Percentiles rank a stretch among this genome's conserved stretches.
These are phyloP conservation scores for Monopis laevigella DNA, from an alignment of 2,888 invertebrate genomes.

Conservation along the genomic window DNA sequence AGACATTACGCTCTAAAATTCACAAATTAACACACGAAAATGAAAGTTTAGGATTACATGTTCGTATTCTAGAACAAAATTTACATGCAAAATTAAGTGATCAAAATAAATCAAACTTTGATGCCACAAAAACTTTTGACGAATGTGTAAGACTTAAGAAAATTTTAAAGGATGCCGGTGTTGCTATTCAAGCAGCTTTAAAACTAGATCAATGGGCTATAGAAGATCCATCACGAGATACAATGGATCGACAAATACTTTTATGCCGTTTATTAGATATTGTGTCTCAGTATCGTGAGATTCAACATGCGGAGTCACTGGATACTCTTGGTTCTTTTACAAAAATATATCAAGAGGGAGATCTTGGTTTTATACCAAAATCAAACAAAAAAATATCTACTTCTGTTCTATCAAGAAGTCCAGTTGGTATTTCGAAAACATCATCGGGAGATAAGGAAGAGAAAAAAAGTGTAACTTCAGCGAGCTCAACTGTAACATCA, in stretches of 20 bases:
- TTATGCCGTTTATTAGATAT: constrained; percentile 67
- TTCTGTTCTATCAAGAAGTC: constrained; percentile 21
- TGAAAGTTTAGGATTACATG: constrained; percentile 49
- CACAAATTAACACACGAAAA: constrained; percentile 50
- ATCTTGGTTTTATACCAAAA: constrained; percentile 73
- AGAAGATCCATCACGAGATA: constrained; percentile 38
- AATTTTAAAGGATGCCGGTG: constrained; percentile 70
- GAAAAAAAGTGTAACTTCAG: constrained; percentile 22
- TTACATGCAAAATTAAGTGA: constrained; percentile 59
- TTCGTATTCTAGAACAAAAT: constrained; percentile 64
- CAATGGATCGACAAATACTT: constrained; percentile 53
- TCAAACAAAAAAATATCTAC: constrained; percentile 29
- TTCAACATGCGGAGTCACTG: constrained; percentile 42
- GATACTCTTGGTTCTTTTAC: constrained; percentile 57
- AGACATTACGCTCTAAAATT: constrained; percentile 44
- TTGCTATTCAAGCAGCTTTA: constrained; percentile 67
- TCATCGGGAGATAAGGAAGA: constrained; percentile 20
- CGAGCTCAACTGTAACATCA: constrained; percentile 21
- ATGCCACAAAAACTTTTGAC: constrained; percentile 52
- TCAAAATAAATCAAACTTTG: constrained; percentile 49
- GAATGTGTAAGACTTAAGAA: constrained; percentile 65
- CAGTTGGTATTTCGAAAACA: constrained; percentile 23
- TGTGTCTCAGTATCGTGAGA: constrained; percentile 48
- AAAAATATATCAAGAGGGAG: constrained; percentile 70
- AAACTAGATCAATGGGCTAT: constrained; percentile 53